phyloP scores from a whole-genome alignment of 2,888 invertebrate genomes.

The Drosophila demipolita region DNA sequence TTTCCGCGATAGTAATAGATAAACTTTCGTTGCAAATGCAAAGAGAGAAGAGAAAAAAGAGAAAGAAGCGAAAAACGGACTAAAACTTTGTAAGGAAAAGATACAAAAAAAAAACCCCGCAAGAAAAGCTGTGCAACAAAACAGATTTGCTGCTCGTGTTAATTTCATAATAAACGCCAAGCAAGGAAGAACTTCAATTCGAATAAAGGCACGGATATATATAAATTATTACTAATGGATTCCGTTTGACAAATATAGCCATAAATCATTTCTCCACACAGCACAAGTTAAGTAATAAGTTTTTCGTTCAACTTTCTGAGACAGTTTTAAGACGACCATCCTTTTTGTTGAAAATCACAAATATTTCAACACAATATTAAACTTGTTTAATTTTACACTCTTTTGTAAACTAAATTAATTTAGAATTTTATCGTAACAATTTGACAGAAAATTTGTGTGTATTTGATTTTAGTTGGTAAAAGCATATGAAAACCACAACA shows the following conservation, averaged over 20 bases:
- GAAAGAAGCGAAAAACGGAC: slow-evolving; percentile 9
- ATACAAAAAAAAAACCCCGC: slow-evolving; percentile 1
- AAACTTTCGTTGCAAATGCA: slow-evolving; percentile 53
- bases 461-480: neutral
- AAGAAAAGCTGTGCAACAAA: slow-evolving; percentile 12
- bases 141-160: slow-evolving; percentile 11
- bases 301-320: slow-evolving; percentile 17
- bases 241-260: slow-evolving; percentile 7
- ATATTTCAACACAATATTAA: neutral
- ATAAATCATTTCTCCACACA: slow-evolving; percentile 44
- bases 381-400: neutral
- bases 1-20: slow-evolving; percentile 28
- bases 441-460: neutral
- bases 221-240: slow-evolving; percentile 16
- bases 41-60: neutral
- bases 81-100: slow-evolving; percentile 24
- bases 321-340: neutral
- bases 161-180: slow-evolving; percentile 28
- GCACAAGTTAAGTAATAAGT: neutral
- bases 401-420: neutral
- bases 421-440: neutral
- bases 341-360: neutral
- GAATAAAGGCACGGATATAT: slow-evolving; percentile 1
- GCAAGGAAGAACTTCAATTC: slow-evolving; percentile 25
- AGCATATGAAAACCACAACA: neutral